Evolutionary conservation across 2,888 invertebrate genomes (phyloP).

Genomic region (Dysmachus trigonus): DNA sequence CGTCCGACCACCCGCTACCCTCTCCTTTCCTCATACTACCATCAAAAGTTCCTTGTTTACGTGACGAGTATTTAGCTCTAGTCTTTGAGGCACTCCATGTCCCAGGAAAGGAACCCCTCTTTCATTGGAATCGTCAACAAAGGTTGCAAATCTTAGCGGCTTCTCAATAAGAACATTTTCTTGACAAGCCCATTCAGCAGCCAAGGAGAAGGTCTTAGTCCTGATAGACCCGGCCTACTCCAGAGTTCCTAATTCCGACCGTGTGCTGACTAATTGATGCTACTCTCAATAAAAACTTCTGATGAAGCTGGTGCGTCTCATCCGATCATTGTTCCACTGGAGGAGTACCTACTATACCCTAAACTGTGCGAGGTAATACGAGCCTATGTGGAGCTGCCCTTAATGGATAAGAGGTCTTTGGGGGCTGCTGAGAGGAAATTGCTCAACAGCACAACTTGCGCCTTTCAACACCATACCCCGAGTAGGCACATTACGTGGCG

Average conservation of each 20-base stretch:
- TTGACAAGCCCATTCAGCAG: constrained; percentile 1
- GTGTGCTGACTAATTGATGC: constrained; percentile 34
- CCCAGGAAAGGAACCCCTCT: background rate
- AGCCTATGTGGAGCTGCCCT: background rate
- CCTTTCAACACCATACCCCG: background rate
- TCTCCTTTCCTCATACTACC: background rate
- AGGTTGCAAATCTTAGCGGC: constrained; percentile 7
- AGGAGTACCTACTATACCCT: background rate
- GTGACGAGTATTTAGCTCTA: constrained; percentile 43
- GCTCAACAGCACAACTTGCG: constrained; percentile 11
- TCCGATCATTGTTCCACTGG: constrained; percentile 17
- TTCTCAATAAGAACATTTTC: constrained; percentile 15
- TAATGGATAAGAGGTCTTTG: constrained; percentile 45
- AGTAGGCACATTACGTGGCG: background rate
- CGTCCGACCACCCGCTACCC: background rate
- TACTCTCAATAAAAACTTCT: constrained; percentile 39
- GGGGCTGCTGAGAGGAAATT: constrained; percentile 48
- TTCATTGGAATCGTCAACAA: constrained; percentile 5
- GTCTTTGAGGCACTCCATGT: constrained; percentile 4
- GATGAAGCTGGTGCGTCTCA: constrained; percentile 15
- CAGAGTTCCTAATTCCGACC: background rate
- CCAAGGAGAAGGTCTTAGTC: background rate
- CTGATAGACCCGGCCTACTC: background rate
- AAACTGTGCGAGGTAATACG: constrained; percentile 10
- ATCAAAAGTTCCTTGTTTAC: constrained; percentile 43